phyloP scores from a whole-genome alignment of 2,113 vertebrate genomes.

The Tragelaphus buxtoni region DNA sequence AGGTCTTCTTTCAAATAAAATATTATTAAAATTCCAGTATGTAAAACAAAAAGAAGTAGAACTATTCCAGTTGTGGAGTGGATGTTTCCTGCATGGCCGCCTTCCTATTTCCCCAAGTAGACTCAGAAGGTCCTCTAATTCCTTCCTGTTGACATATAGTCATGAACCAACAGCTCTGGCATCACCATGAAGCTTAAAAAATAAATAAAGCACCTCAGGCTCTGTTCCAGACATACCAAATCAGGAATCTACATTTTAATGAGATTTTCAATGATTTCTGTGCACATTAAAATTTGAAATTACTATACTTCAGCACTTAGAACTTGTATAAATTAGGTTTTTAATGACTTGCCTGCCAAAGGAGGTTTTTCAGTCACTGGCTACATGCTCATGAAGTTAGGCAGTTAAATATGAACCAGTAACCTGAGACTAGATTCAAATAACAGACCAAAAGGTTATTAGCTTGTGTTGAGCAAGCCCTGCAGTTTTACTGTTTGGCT shows the following conservation, averaged over 20 bases:
- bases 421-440: background rate
- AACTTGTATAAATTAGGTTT: background rate
- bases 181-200: background rate
- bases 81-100: background rate
- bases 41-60: background rate
- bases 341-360: background rate
- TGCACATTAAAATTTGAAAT: background rate
- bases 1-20: background rate
- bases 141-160: background rate
- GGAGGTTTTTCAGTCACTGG: background rate
- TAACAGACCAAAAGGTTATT: background rate
- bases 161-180: accelerated
- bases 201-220: background rate
- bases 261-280: background rate
- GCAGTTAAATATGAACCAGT: background rate
- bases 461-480: background rate
- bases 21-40: background rate
- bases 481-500: background rate
- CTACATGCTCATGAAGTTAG: background rate
- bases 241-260: background rate
- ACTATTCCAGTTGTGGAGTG: background rate
- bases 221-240: background rate
- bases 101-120: background rate
- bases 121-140: background rate
- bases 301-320: background rate